Evolutionary conservation across 2,888 invertebrate species (phyloP), one percentile per base, ranked within the genome.

Genomic region (Sinhomidia bicolor): DNA sequence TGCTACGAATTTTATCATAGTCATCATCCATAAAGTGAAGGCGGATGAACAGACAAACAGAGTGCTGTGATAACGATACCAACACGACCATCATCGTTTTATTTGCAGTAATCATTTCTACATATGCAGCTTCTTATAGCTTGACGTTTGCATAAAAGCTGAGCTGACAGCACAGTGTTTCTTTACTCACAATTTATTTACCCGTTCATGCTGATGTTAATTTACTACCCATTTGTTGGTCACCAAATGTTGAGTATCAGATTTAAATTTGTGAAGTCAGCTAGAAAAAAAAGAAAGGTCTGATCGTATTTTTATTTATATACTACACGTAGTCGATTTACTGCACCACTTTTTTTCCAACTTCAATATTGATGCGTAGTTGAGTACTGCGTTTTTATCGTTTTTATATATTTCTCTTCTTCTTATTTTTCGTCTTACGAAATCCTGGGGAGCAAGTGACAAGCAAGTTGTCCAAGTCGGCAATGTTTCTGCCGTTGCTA

Each of bases 401-500:
- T 54, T 10, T 54, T 54, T 57, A 17, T 57, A 17, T 51, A 51
- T 51, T 51, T 17, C 51, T 57, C n/a, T 60, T 41, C 36, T 20
- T 26, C 60, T 17, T 41, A 20, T 20, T 26, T 26, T 17, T 17
- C 60, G 26, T 65, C 44, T 65, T 20, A 26, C 17, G 36, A 83
- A 74, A 71, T 83, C 83, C 71, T 83, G 83, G n/a, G 51, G 83
- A 83, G 83, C 83, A 54, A 83, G 57, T 83, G 83, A 83, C 83
- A 83, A 47, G 71, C 57, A 71, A 68, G 83, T 23, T 71, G 83
- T 83, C 54, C 71, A 36, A 44, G 32, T 47, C 32, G 17, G 29
- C 36, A 54, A 20, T 32, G 17, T 36, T 54, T 54, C 17, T 36
- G 57, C 10, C 26, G 62, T 23, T 41, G 65, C 51, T 51, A 29